Evolutionary conservation across 2,113 vertebrate genomes (phyloP).

Genomic region (Recurvirostra avosetta): DNA sequence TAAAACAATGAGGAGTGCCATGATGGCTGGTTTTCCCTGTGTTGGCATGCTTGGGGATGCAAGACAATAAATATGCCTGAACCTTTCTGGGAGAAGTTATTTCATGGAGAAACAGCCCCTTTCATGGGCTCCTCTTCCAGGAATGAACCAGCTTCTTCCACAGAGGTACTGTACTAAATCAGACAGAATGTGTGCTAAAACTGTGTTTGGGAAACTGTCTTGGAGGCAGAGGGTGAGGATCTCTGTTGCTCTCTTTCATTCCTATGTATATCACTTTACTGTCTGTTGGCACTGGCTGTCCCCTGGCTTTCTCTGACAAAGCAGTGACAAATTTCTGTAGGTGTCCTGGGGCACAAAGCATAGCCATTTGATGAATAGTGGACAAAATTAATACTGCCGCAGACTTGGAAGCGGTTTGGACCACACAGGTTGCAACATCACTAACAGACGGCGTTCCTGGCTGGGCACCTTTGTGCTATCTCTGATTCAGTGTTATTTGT

Average conservation of each 20-base stretch:
- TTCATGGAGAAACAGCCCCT: not conserved
- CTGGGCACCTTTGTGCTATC: not conserved
- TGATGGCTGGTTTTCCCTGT: not conserved
- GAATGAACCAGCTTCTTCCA: not conserved
- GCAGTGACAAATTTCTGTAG: not conserved
- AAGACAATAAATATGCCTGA: not conserved
- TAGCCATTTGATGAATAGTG: not conserved
- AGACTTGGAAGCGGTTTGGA: not conserved
- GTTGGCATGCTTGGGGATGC: not conserved
- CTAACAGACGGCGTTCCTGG: not conserved
- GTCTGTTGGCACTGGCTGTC: not conserved
- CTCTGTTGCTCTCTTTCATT: not conserved
- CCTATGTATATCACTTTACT: accelerated
- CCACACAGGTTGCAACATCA: not conserved
- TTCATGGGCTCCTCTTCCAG: not conserved
- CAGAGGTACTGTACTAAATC: not conserved
- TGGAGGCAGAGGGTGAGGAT: not conserved
- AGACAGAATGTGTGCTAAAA: not conserved
- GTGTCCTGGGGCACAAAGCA: not conserved
- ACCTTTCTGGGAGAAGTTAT: not conserved
- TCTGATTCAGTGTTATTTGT: not conserved
- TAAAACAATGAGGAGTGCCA: not conserved
- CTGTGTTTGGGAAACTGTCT: not conserved
- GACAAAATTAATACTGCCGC: not conserved
- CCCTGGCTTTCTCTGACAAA: not conserved